Conservation (phyloP, 2,888 invertebrate species). For the Aelia acuminata region DNA sequence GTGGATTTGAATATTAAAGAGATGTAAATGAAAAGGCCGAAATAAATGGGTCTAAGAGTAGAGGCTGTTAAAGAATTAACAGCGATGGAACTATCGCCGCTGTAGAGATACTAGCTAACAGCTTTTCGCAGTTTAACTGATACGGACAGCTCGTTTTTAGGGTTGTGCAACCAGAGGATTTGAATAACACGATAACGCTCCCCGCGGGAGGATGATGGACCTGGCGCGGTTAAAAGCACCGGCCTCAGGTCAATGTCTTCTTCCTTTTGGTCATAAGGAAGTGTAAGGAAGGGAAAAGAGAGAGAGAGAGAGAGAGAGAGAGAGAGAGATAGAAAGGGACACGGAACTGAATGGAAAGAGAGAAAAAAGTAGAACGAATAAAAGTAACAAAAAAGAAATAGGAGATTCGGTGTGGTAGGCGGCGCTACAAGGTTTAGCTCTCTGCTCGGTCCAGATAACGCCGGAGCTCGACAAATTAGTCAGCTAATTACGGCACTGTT, state of each 20-base stretch:
- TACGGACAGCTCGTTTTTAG: conserved; percentile 52
- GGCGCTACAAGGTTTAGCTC: conserved; percentile 55
- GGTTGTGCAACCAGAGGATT: conserved; percentile 52
- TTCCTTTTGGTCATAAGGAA: conserved; percentile 53
- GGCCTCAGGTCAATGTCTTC: conserved; percentile 54
- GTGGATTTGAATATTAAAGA: conserved; percentile 47
- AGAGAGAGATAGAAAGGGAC: conserved; percentile 25
- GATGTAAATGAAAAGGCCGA: conserved; percentile 44
- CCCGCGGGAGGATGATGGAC: conserved; percentile 48
- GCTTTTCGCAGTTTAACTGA: conserved; percentile 54
- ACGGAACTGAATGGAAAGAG: conserved; percentile 35
- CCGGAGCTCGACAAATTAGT: conserved; percentile 50
- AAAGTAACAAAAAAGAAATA: background rate
- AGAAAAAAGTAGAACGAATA: conserved; percentile 2
- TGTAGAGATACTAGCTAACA: conserved; percentile 56
- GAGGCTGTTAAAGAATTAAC: conserved; percentile 55
- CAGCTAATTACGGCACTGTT: conserved; percentile 50
- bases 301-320: conserved; percentile 16
- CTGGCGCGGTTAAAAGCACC: conserved; percentile 42
- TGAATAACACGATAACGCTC: conserved; percentile 53
- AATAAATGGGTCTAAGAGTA: conserved; percentile 42
- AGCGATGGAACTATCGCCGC: conserved; percentile 38
- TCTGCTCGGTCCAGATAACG: conserved; percentile 48
- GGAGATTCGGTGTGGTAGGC: conserved; percentile 16
- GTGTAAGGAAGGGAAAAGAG: conserved; percentile 42